Evolutionary conservation across 1,140 invertebrate species (phyloP).

Genomic region (Heliconius himera): DNA sequence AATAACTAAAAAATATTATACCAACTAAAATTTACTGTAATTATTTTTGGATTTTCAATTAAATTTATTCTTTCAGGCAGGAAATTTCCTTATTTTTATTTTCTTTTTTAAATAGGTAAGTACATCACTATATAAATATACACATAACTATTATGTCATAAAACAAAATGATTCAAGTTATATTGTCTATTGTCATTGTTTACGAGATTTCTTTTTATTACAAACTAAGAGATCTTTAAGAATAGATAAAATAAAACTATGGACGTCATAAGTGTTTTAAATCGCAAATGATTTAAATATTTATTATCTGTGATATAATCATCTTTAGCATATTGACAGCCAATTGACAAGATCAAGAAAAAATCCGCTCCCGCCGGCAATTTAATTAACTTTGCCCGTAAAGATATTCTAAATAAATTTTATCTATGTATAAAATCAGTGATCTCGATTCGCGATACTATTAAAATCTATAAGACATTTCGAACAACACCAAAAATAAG

Average conservation of each 20-base stretch:
- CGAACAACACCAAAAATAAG: background rate
- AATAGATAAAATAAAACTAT: conserved; percentile 27
- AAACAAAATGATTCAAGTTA: too few relatives aligned
- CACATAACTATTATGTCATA: too few relatives aligned
- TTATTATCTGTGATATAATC: conserved; percentile 2
- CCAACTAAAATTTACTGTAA: too few relatives aligned
- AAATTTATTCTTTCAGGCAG: too few relatives aligned
- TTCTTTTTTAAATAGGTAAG: too few relatives aligned
- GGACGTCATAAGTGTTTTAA: conserved; percentile 16
- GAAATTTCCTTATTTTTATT: too few relatives aligned
- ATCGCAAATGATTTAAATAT: conserved; percentile 12
- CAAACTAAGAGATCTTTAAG: conserved; percentile 22
- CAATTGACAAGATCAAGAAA: conserved; percentile 15
- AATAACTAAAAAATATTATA: too few relatives aligned
- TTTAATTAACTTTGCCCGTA: conserved; percentile 5
- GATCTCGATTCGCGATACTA: conserved; percentile 7
- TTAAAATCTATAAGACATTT: conserved; percentile 6
- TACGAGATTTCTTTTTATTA: background rate
- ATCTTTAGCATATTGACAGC: conserved; percentile 4
- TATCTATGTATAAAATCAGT: conserved; percentile 8
- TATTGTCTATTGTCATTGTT: background rate
- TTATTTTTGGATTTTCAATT: too few relatives aligned
- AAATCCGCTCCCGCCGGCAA: background rate
- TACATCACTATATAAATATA: too few relatives aligned
- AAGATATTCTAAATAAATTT: conserved; percentile 4